A percentile compares a stretch with the other conserved stretches of the same genome.
Conservation (phyloP, 1,140 invertebrate species). For the Goniozus legneri region DNA sequence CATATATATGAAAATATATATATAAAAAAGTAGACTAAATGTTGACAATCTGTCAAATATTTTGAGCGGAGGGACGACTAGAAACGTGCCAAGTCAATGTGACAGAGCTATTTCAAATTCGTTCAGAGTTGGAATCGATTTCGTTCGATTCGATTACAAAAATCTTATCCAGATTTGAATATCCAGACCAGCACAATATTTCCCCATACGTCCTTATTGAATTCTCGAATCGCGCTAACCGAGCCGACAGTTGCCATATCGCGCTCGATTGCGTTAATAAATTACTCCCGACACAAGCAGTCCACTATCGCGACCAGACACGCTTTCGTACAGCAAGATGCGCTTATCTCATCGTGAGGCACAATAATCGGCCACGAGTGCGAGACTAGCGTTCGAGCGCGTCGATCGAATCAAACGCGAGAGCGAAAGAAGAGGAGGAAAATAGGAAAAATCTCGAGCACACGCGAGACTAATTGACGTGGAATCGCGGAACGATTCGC, state of each 20-base stretch:
- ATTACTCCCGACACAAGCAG: conserved; percentile 30
- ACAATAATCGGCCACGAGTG: conserved; percentile 28
- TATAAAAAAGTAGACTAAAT: too few species aligned
- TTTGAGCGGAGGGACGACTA: too few species aligned
- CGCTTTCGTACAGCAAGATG: conserved; percentile 26
- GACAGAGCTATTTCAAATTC: background rate
- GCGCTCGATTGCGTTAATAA: conserved; percentile 29
- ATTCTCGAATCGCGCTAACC: conserved; percentile 14
- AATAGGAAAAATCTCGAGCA: conserved; percentile 18
- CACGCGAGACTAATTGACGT: conserved; percentile 32
- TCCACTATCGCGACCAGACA: conserved; percentile 39
- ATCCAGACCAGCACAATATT: too few species aligned
- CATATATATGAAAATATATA: too few species aligned
- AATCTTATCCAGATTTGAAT: conserved; percentile 1
- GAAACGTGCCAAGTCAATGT: background rate
- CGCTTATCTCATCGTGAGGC: conserved; percentile 35
- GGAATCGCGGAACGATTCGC: conserved; percentile 16
- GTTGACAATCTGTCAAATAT: too few species aligned
- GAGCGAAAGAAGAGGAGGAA: too few species aligned
- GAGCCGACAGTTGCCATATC: conserved; percentile 23
- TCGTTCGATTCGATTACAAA: background rate
- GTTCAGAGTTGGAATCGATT: background rate
- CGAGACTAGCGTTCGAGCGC: background rate
- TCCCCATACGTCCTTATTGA: too few species aligned
- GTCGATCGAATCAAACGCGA: too few species aligned